These are phyloP conservation scores for Enteromius argenteus DNA, from an alignment of 2,797 vertebrate genomes.

Conservation along the genomic window DNA sequence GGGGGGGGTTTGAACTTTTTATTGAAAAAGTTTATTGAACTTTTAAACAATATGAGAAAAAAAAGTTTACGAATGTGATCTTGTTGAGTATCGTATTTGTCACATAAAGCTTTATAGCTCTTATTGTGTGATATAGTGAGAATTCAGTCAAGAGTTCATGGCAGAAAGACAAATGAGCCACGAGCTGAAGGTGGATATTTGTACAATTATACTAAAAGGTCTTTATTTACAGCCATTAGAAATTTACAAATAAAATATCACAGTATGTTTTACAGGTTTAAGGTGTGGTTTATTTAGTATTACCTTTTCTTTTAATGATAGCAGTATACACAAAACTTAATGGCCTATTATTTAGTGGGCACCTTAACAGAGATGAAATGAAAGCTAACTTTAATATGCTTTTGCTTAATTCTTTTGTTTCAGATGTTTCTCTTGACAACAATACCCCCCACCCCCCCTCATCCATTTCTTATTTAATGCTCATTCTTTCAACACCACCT, in stretches of 20 bases:
- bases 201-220: background rate
- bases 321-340: background rate
- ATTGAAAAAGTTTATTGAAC: background rate
- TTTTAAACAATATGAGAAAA: background rate
- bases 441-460: background rate
- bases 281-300: background rate
- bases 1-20: no score
- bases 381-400: no score
- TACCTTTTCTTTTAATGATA: background rate
- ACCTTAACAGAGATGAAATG: background rate
- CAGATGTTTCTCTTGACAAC: background rate
- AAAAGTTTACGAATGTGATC: background rate
- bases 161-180: background rate
- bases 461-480: background rate
- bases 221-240: background rate
- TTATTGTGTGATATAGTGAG: no score
- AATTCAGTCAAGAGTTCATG: background rate
- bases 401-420: background rate
- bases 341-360: background rate
- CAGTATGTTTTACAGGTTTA: background rate
- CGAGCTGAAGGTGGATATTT: background rate
- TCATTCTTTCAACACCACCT: background rate
- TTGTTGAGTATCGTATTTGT: background rate
- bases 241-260: background rate
- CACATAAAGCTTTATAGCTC: background rate